Conservation (phyloP, 64 coral and sea anemone genomes). For the Pachyseris speciosa region DNA sequence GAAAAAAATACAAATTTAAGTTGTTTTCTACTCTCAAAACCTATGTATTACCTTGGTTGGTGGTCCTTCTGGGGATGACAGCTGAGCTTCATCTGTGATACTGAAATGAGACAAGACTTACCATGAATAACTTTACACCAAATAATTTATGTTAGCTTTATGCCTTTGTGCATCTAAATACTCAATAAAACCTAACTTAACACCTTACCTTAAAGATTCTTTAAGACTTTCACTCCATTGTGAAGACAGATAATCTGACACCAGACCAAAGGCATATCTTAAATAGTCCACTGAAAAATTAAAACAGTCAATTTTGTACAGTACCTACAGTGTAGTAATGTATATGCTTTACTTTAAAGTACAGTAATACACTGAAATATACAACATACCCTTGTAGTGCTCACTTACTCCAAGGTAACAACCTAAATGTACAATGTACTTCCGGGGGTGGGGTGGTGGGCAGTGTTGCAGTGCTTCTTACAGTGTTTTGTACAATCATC, state of each 20-base stretch:
- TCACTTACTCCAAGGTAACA: too few relatives aligned
- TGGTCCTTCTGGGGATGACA: constrained; percentile 79
- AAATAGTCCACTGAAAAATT: constrained; percentile 79
- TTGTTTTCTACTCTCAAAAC: background rate
- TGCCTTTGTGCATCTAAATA: too few relatives aligned
- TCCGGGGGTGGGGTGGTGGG: too few relatives aligned
- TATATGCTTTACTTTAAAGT: too few relatives aligned
- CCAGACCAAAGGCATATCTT: constrained; percentile 83
- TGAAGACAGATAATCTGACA: constrained; percentile 88
- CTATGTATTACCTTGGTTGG: constrained; percentile 60
- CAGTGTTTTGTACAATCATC: too few relatives aligned
- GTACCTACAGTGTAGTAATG: too few relatives aligned
- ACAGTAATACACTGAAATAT: too few relatives aligned
- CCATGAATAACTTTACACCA: too few relatives aligned
- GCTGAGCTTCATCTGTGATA: constrained; percentile 60
- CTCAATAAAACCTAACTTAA: background rate
- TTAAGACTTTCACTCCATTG: constrained; percentile 80
- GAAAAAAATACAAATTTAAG: background rate
- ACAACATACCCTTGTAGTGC: too few relatives aligned
- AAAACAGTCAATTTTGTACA: background rate
- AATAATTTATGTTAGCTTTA: too few relatives aligned
- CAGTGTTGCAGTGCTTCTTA: too few relatives aligned
- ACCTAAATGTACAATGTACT: too few relatives aligned
- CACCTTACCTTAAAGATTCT: constrained; percentile 78
- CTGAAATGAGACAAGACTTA: background rate